These are phyloP conservation scores for Pyrocoelia pectoralis DNA, from an alignment of 2,888 invertebrate species.

Conservation along the genomic window DNA sequence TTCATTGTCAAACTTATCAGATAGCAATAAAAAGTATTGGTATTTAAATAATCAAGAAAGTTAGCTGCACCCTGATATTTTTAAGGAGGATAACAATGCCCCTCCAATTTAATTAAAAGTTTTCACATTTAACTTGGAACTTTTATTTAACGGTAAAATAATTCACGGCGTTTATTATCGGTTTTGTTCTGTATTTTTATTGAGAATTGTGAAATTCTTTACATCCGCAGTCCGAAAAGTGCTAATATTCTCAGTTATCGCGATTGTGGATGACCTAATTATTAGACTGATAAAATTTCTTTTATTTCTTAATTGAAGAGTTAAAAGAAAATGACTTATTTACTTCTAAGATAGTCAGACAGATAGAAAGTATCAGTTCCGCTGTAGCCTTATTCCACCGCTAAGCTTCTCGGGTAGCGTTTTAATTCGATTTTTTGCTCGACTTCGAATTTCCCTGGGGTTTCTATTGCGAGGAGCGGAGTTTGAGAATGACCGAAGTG, in stretches of 20 bases:
- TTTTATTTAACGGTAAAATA: background rate
- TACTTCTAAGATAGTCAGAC: constrained; percentile 35
- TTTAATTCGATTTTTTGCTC: constrained; percentile 46
- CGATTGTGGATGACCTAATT: too few relatives aligned
- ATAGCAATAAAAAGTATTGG: background rate
- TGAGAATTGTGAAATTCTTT: too few relatives aligned
- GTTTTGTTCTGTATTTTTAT: constrained; percentile 14
- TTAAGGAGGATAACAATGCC: background rate
- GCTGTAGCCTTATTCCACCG: constrained; percentile 35
- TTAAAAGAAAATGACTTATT: constrained; percentile 35
- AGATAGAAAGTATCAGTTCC: constrained; percentile 36
- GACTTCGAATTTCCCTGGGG: constrained; percentile 44
- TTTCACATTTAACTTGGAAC: background rate
- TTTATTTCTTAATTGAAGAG: constrained; percentile 16
- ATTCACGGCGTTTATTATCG: background rate
- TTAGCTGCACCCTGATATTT: background rate
- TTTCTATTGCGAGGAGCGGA: constrained; percentile 36
- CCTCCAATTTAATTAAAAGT: background rate
- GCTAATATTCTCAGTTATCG: too few relatives aligned
- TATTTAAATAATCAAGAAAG: background rate
- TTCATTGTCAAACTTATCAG: background rate
- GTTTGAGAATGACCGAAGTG: constrained; percentile 33
- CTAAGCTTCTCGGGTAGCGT: constrained; percentile 39
- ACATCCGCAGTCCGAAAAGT: too few relatives aligned
- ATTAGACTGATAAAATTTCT: too few relatives aligned